Percentiles rank a stretch among this genome's conserved stretches.
phyloP scores from a whole-genome alignment of 2,888 invertebrate species.

The Allophyes oxyacanthae region DNA sequence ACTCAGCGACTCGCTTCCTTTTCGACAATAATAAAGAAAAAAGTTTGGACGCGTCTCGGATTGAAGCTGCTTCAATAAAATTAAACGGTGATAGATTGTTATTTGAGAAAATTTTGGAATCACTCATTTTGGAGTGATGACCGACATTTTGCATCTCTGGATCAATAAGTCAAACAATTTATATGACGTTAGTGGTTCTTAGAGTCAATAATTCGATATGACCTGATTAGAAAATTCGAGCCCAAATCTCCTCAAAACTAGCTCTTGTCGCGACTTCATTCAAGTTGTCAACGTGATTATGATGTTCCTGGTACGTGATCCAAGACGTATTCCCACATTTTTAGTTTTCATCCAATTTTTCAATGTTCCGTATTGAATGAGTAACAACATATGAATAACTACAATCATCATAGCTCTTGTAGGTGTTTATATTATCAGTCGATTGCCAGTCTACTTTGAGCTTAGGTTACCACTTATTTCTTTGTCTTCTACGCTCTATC shows the following conservation, averaged over 20 bases:
- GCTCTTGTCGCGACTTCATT: no score
- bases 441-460: background rate
- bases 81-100: constrained; percentile 65
- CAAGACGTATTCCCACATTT: no score
- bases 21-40: constrained; percentile 84
- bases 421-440: background rate
- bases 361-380: no score
- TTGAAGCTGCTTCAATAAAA: constrained; percentile 66
- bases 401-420: no score
- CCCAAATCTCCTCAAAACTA: no score
- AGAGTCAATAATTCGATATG: no score
- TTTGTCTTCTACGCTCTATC: constrained; percentile 19
- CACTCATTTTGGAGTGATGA: constrained; percentile 2
- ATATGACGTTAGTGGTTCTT: no score
- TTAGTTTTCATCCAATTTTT: no score
- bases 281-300: no score
- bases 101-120: constrained; percentile 20
- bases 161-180: constrained; percentile 2
- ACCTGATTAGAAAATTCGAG: no score
- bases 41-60: constrained; percentile 61
- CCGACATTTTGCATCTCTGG: constrained; percentile 11
- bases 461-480: background rate
- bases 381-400: no score
- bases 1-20: constrained; percentile 86
- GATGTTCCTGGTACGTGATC: no score